A percentile compares a stretch with the other conserved stretches of the same genome.
These are phyloP conservation scores for Chiloscyllium plagiosum DNA, from an alignment of 2,113 vertebrate genomes.

Conservation along the genomic window DNA sequence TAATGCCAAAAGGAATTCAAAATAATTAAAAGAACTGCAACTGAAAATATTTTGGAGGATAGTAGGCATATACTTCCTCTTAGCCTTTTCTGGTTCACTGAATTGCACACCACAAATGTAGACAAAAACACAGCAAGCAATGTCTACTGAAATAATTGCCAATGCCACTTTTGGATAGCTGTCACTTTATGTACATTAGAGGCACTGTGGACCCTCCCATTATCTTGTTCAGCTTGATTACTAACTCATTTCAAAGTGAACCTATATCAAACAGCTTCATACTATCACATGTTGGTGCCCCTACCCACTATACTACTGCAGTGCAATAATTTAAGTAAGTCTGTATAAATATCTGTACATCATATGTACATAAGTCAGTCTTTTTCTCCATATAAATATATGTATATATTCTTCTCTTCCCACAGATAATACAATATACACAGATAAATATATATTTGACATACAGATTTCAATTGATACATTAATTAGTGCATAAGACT, in stretches of 20 bases:
- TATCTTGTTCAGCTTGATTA: not conserved
- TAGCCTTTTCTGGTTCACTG: not conserved
- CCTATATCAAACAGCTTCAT: not conserved
- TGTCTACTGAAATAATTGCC: not conserved
- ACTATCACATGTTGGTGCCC: not conserved
- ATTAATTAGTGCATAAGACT: not conserved
- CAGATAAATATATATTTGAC: not conserved
- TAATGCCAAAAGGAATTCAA: not conserved
- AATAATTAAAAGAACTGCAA: not conserved
- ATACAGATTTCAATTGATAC: not conserved
- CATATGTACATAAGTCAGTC: not conserved
- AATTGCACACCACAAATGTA: not conserved
- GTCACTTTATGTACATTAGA: not conserved
- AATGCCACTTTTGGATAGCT: not conserved
- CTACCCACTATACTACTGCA: not conserved
- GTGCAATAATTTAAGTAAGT: not conserved
- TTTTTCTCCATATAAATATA: constrained; percentile 22
- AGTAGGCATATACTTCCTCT: not conserved
- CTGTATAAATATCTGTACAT: constrained; percentile 19
- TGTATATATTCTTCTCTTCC: constrained; percentile 23
- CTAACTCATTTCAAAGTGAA: not conserved
- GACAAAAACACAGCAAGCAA: not conserved
- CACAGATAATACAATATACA: not conserved
- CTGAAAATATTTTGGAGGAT: not conserved
- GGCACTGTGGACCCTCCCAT: not conserved